Evolutionary conservation across 1,140 invertebrate genomes (phyloP).

Genomic region (Aphidius gifuensis): DNA sequence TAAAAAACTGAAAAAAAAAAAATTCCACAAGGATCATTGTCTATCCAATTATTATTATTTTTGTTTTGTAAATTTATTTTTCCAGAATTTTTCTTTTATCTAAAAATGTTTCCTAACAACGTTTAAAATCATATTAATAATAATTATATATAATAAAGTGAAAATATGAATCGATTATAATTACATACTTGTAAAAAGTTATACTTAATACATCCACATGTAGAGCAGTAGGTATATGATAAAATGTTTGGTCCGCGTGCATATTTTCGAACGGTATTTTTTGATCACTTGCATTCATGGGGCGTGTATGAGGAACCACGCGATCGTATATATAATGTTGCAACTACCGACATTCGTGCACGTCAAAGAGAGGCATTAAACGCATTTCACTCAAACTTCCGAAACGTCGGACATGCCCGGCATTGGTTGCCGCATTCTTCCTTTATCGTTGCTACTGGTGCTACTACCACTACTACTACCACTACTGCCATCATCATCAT

Average conservation of each 20-base stretch:
- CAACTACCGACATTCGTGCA: slow-evolving; percentile 24
- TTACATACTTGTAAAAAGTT: no score
- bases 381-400: slow-evolving; percentile 29
- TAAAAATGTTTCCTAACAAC: no score
- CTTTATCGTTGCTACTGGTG: slow-evolving; percentile 20
- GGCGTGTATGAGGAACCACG: slow-evolving; percentile 16
- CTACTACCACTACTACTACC: background rate
- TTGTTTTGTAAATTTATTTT: no score
- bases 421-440: slow-evolving; percentile 22
- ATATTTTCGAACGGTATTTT: slow-evolving; percentile 1
- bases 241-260: no score
- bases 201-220: slow-evolving; percentile 2
- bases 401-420: slow-evolving; percentile 26
- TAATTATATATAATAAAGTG: no score
- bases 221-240: background rate
- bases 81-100: no score
- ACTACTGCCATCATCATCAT: background rate
- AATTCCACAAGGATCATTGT: no score
- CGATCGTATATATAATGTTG: slow-evolving; percentile 19
- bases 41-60: no score
- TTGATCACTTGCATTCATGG: slow-evolving; percentile 16
- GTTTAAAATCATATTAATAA: no score
- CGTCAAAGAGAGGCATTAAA: slow-evolving; percentile 28
- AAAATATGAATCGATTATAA: no score
- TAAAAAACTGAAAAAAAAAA: no score